Percentiles rank a stretch among this genome's conserved stretches.
Conservation (phyloP, 1,140 invertebrate species). For the Plutomurus gul region DNA sequence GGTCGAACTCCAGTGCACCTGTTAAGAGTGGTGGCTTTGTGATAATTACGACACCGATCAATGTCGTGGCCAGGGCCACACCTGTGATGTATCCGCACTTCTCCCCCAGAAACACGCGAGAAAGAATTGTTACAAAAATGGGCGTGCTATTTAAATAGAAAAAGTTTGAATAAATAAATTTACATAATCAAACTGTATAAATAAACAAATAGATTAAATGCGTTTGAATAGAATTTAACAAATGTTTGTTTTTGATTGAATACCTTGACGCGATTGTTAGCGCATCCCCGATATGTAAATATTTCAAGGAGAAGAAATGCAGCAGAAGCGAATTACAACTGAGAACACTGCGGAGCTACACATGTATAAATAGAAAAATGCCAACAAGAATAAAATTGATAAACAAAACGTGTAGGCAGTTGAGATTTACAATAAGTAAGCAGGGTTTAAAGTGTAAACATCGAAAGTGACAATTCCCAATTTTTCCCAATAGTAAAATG, state of each 20-base stretch:
- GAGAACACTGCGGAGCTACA: conserved; percentile 34
- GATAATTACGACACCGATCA: conserved; percentile 34
- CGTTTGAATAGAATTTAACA: neutral
- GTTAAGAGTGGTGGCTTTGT: conserved; percentile 31
- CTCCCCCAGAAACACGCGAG: neutral
- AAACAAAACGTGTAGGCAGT: neutral
- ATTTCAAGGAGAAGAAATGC: conserved; percentile 45
- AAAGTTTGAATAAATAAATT: neutral
- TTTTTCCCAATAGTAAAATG: neutral
- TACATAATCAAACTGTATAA: neutral
- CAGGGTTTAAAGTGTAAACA: too few relatives aligned
- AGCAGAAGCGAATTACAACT: conserved; percentile 34
- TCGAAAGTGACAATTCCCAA: too few relatives aligned
- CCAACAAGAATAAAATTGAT: conserved; percentile 39
- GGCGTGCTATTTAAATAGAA: conserved; percentile 63
- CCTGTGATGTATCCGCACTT: conserved; percentile 33
- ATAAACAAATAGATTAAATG: neutral
- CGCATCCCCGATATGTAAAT: conserved; percentile 56
- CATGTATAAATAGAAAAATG: too few relatives aligned
- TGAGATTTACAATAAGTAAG: too few relatives aligned
- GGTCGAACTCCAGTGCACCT: conserved; percentile 15
- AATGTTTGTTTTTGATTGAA: neutral
- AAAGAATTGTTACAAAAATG: conserved; percentile 8
- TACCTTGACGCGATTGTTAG: conserved; percentile 88
- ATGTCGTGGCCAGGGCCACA: neutral